phyloP scores from a whole-genome alignment of 2,113 vertebrate species.

The Leptosomus discolor region DNA sequence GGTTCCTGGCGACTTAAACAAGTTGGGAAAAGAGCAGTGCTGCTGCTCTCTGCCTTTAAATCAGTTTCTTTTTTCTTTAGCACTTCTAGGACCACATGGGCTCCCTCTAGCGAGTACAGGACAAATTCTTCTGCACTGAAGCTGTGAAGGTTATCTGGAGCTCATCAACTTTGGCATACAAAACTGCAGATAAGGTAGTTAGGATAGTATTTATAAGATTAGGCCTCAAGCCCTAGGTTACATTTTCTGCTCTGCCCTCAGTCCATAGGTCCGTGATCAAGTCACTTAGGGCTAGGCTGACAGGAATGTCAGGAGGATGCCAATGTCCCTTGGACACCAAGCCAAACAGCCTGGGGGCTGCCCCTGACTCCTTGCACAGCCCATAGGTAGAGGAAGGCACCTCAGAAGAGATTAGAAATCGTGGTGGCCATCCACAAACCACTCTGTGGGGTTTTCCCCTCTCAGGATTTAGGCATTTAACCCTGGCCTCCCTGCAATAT shows the following conservation, averaged over 20 bases:
- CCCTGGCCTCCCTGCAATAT: not conserved
- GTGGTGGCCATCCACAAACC: not conserved
- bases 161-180: not conserved
- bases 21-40: not conserved
- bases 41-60: not conserved
- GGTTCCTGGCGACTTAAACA: not conserved
- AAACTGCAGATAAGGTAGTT: not conserved
- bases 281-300: not conserved
- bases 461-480: not conserved
- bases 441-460: not conserved
- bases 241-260: not conserved
- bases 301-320: not conserved
- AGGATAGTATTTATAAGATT: not conserved
- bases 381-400: not conserved
- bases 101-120: slow-evolving; percentile 31
- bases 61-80: not conserved
- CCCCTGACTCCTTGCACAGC: not conserved
- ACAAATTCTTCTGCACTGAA: not conserved
- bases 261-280: not conserved
- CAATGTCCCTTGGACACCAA: not conserved
- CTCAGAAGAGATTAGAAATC: not conserved
- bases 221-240: not conserved
- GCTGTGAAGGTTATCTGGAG: not conserved
- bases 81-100: not conserved
- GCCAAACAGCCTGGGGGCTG: not conserved